phyloP scores from a whole-genome alignment of 1,140 invertebrate species.

The Pseudobourletiella spinata region DNA sequence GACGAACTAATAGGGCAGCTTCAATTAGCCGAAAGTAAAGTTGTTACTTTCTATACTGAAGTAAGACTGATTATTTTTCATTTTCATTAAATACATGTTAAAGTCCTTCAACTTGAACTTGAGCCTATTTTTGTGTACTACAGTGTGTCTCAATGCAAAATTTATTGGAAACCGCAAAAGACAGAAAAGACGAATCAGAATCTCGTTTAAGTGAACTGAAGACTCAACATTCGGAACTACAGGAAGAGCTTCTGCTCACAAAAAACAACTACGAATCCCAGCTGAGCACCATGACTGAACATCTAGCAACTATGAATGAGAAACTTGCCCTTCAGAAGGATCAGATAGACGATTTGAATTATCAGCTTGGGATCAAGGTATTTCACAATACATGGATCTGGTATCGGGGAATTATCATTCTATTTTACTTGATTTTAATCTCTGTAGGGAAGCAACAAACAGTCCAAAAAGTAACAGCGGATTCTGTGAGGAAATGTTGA shows the following conservation, averaged over 20 bases:
- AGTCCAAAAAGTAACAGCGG: too few relatives aligned
- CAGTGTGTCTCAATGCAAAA: constrained; percentile 11
- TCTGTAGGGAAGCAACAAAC: too few relatives aligned
- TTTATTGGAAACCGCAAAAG: neutral
- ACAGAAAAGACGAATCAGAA: constrained; percentile 2
- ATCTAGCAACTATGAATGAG: constrained; percentile 83
- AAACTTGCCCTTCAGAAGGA: constrained; percentile 71
- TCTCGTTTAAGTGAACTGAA: neutral
- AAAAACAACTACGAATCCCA: constrained; percentile 77
- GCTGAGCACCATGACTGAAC: constrained; percentile 80
- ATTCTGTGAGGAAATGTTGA: too few relatives aligned
- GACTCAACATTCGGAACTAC: constrained; percentile 19
- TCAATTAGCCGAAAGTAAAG: constrained; percentile 23
- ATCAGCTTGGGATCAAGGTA: constrained; percentile 36
- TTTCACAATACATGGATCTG: too few relatives aligned
- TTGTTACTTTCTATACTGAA: constrained; percentile 23
- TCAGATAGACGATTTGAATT: constrained; percentile 55
- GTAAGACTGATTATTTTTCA: too few relatives aligned
- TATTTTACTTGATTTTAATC: too few relatives aligned
- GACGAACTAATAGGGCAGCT: constrained; percentile 23
- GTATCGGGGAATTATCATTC: too few relatives aligned
- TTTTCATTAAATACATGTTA: too few relatives aligned
- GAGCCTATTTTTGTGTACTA: too few relatives aligned
- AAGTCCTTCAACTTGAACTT: too few relatives aligned
- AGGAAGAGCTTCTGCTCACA: constrained; percentile 54